Conservation (phyloP, 92 coral and sea anemone genomes). For the Plumapathes pennacea region DNA sequence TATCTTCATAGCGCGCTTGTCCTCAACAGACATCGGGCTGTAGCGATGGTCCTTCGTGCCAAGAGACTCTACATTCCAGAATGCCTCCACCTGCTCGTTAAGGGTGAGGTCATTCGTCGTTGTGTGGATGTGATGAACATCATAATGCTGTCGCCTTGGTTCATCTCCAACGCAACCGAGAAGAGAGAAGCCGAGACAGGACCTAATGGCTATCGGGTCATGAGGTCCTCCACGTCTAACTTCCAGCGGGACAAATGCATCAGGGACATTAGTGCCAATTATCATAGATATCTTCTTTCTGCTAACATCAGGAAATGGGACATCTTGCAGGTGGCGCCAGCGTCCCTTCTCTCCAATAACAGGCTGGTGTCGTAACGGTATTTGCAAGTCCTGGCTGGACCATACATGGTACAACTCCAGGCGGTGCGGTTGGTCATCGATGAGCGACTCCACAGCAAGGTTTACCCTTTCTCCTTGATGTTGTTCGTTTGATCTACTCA, state of each 20-base stretch:
- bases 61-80: conserved; percentile 15
- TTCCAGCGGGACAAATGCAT: conserved; percentile 44
- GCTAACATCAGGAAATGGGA: conserved; percentile 35
- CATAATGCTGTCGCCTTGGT: background rate
- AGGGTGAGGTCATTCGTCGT: conserved; percentile 1
- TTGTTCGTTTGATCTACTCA: conserved; percentile 2
- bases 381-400: conserved; percentile 2
- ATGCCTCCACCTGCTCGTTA: background rate
- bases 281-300: conserved; percentile 18
- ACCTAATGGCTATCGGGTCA: conserved; percentile 35
- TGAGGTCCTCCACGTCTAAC: conserved; percentile 17
- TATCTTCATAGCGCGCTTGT: conserved; percentile 14
- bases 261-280: conserved; percentile 35
- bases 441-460: conserved; percentile 11
- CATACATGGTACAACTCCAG: conserved; percentile 11
- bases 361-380: background rate
- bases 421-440: conserved; percentile 12
- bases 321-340: conserved; percentile 1
- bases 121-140: conserved; percentile 11
- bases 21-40: conserved; percentile 32
- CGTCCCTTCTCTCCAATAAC: background rate
- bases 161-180: conserved; percentile 24
- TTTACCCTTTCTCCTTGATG: conserved; percentile 23
- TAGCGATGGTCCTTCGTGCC: background rate
- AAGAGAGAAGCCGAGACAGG: conserved; percentile 40